Percentiles rank a stretch among this genome's conserved stretches.
Conservation (phyloP, 2,888 invertebrate species). For the Liopterus haemorrhoidalis region DNA sequence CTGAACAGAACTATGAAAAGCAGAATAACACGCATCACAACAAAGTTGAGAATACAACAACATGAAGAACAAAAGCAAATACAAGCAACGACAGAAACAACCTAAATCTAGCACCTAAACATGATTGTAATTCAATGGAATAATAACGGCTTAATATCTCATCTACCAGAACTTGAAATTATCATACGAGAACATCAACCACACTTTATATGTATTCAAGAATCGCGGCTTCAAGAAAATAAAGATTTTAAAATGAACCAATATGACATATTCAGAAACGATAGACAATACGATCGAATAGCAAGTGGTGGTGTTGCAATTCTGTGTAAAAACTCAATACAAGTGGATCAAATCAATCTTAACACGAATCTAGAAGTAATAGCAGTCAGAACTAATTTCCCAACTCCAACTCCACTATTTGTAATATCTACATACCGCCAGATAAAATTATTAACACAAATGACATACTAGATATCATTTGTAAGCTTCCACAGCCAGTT, state of each 20-base stretch:
- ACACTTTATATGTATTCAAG: constrained; percentile 5
- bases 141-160: too few species aligned
- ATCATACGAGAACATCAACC: not conserved
- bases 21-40: too few species aligned
- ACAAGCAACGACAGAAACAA: too few species aligned
- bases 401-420: not conserved
- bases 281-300: constrained; percentile 1
- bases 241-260: not conserved
- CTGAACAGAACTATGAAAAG: too few species aligned
- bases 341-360: not conserved
- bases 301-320: not conserved
- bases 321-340: constrained; percentile 1
- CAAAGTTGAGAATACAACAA: too few species aligned
- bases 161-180: too few species aligned
- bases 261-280: constrained; percentile 3
- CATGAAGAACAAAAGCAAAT: too few species aligned
- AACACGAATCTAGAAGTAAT: not conserved
- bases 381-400: not conserved
- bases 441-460: not conserved
- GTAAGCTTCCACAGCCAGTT: not conserved
- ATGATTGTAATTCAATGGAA: too few species aligned
- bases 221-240: constrained; percentile 1
- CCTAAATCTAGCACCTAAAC: too few species aligned
- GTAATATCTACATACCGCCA: not conserved
- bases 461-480: not conserved